Evolutionary conservation across 2,888 invertebrate species (phyloP), one percentile per base, ranked within the genome.

Genomic region (Drosophila borborema): DNA sequence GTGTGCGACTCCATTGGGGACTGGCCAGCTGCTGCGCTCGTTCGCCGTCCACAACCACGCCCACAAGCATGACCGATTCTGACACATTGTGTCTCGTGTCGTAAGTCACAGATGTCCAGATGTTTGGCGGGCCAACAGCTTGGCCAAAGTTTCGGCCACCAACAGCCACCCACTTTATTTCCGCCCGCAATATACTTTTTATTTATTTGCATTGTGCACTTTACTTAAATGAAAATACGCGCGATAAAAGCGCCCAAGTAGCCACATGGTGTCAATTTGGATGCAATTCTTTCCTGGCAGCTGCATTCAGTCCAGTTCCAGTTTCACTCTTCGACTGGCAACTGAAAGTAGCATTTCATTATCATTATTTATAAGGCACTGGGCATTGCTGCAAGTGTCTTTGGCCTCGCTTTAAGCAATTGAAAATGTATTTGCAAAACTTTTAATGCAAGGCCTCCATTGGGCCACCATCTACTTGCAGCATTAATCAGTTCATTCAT

Each of bases 401-500:
- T 68, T 64, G 65, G 65, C 72, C 66, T 69, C 54, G 63, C 72
- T 70, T 78, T 56, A 70, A 75, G 63, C 63, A 62, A 74, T 67
- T 67, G 78, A 48, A 73, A 73, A 64, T 66, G 62, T 64, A 68
- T 63, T 46, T 63, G 56, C 38, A 38, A 10, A 51, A 60, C 65
- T 66, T 67, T 73, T 67, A 77, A 74, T 55, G 51, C 46, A 60
- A 55, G 71, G 36, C 40, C 41, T 49, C 36, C 38, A 36, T 28
- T 20, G 12, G 12, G 40, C 4, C 53, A n/a, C 31, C n/a, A 51
- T 38, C 41, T 56, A 41, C 60, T 59, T 64, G 61, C 40, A 46
- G 64, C 69, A 80, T 87, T 84, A 82, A 89, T 80, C 80, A 76
- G 74, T 70, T 69, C 76, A 77, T 49, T 82, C 82, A 82, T 80